phyloP scores from a whole-genome alignment of 2,888 invertebrate genomes.

The Paralinhomoeus sp. region DNA sequence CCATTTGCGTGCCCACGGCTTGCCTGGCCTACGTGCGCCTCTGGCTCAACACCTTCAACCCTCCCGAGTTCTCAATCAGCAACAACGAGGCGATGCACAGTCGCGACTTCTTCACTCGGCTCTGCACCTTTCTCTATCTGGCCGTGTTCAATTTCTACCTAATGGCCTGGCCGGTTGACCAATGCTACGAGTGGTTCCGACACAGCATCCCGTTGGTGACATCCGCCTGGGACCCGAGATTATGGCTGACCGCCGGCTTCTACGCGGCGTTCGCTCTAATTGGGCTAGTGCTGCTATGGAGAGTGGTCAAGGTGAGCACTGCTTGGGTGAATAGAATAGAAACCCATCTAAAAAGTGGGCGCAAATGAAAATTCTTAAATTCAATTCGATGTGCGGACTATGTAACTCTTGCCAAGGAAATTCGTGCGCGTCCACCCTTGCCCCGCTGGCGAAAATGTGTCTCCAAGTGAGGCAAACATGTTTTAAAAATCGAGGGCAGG shows the following conservation, averaged over 20 bases:
- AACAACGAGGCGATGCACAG: constrained; percentile 88
- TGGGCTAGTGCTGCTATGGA: constrained; percentile 6
- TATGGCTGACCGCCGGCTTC: constrained; percentile 42
- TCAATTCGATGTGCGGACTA: no score
- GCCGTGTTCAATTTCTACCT: constrained; percentile 72
- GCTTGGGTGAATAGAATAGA: no score
- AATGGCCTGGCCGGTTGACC: constrained; percentile 55
- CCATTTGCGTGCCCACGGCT: no score
- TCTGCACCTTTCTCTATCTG: constrained; percentile 69
- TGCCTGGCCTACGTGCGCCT: no score
- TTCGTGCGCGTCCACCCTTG: no score
- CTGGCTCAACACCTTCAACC: constrained; percentile 27
- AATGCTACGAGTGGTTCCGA: constrained; percentile 98
- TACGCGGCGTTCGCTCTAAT: constrained; percentile 34
- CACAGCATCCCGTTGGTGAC: constrained; percentile 70
- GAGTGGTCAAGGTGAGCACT: not conserved
- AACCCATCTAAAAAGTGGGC: no score
- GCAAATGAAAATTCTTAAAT: no score
- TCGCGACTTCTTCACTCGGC: constrained; percentile 47
- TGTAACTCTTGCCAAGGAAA: no score
- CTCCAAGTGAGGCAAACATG: no score
- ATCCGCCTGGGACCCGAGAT: constrained; percentile 51
- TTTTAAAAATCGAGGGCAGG: no score
- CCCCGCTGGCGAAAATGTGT: no score
- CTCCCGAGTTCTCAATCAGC: constrained; percentile 45